Conservation (phyloP, 2,888 invertebrate genomes). For the Sepiola atlantica region DNA sequence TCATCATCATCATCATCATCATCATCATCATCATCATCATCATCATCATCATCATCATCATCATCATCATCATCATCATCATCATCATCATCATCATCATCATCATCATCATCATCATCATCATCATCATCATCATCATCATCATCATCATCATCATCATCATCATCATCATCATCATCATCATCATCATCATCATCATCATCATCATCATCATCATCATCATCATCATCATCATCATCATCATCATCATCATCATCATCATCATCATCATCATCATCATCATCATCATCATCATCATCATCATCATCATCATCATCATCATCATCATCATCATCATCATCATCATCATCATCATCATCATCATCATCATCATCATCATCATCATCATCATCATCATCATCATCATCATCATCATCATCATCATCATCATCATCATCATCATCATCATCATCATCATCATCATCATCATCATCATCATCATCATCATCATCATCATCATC, state of each 20-base stretch:
- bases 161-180: conserved; percentile 4
- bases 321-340: neutral
- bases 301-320: neutral
- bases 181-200: neutral
- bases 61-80: conserved; percentile 32
- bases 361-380: neutral
- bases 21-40: neutral
- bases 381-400: neutral
- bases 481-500: neutral
- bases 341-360: neutral
- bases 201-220: neutral
- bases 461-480: neutral
- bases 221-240: neutral
- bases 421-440: neutral
- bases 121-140: neutral
- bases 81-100: neutral
- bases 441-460: neutral
- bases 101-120: neutral
- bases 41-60: neutral
- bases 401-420: neutral
- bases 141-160: neutral
- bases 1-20: conserved; percentile 17
- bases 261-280: neutral
- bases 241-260: neutral
- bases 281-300: neutral